Conservation (phyloP, 2,888 invertebrate species). For the Imbricaverruca yamaguchii region DNA sequence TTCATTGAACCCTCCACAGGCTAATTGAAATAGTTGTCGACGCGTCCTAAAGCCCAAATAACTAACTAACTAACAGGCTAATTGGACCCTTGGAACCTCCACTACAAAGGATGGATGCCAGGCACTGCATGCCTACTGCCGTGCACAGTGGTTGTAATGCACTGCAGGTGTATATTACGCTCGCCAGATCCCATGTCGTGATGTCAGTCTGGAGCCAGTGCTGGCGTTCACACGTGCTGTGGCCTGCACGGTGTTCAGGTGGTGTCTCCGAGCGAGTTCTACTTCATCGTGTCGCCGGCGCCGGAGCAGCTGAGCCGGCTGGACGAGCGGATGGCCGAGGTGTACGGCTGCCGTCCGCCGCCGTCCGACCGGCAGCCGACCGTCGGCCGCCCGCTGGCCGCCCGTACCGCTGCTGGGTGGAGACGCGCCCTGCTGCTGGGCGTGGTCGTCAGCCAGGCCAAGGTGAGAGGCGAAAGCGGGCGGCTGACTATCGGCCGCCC, state of each 20-base stretch:
- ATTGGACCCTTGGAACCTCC: no score
- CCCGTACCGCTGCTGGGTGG: not conserved
- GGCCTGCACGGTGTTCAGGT: not conserved
- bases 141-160: no score
- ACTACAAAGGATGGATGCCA: no score
- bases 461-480: not conserved
- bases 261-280: not conserved
- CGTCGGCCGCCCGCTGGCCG: not conserved
- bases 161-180: no score
- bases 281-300: not conserved
- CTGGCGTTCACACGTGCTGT: no score
- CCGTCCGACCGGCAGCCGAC: not conserved
- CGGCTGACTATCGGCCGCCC: not conserved
- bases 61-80: no score
- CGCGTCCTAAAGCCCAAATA: no score
- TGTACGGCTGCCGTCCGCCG: not conserved
- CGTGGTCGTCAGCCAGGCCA: not conserved
- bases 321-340: not conserved
- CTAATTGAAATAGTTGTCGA: no score
- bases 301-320: not conserved
- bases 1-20: no score
- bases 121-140: no score
- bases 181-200: no score
- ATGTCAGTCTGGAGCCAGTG: no score
- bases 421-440: slow-evolving; percentile 2